Evolutionary conservation across 2,113 vertebrate genomes (phyloP).

Genomic region (Brevimyrus niger): DNA sequence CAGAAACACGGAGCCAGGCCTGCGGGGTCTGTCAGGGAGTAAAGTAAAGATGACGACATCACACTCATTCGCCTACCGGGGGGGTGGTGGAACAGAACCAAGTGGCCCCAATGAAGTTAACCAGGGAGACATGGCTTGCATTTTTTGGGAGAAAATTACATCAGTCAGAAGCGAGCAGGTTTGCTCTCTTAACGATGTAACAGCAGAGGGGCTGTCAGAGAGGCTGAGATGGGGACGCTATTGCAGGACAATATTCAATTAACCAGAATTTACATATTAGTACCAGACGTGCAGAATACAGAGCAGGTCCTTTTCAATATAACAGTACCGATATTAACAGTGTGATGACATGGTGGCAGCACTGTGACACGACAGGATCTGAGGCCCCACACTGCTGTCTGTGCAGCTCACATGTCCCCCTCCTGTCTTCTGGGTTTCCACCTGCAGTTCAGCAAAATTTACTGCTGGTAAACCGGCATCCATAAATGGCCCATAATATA

Average conservation of each 20-base stretch:
- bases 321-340: neutral
- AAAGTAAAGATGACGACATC: neutral
- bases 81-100: neutral
- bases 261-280: neutral
- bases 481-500: neutral
- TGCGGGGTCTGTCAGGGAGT: neutral
- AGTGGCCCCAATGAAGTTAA: neutral
- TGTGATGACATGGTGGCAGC: neutral
- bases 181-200: neutral
- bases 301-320: neutral
- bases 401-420: neutral
- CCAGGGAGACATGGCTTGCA: neutral
- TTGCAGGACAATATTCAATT: neutral
- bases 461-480: neutral
- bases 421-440: neutral
- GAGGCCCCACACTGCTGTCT: neutral
- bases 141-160: neutral
- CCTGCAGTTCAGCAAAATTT: neutral
- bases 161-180: neutral
- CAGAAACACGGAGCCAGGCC: constrained; percentile 14
- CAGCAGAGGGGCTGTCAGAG: neutral
- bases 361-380: neutral
- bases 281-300: neutral
- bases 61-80: neutral
- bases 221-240: neutral